Evolutionary conservation across 2,888 invertebrate species (phyloP), one percentile per base, ranked within the genome.

Genomic region (Quadriops clusia): DNA sequence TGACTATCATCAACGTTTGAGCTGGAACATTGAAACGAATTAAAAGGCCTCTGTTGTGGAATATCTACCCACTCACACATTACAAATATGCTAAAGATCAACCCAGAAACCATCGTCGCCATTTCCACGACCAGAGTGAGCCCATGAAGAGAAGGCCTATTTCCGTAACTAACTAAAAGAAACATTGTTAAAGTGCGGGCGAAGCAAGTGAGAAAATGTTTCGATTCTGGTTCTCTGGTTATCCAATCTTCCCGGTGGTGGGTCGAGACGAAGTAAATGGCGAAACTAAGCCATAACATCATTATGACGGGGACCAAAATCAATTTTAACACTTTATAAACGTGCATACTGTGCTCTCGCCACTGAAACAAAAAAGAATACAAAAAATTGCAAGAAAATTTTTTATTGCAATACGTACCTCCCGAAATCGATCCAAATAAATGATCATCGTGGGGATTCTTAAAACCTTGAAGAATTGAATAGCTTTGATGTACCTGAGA

Each of bases 401-500:
- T 16, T 15, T 15, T 13, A 16, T 15, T 9, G 4, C n/a, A 23
- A 17, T 24, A 41, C 53, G 46, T 30, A 60, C 60, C 13, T 52
- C 44, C 32, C 50, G 44, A 24, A 58, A 38, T 28, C 47, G 42
- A 17, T 48, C 42, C 5, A 46, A 43, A 30, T 55, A 58, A 28
- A 37, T 18, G 3, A 56, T 22, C 5, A 59, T 32, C 12, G 50
- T 54, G 21, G 47, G 44, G 3, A 60, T 34, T 29, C 58, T 40
- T 10, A 58, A 24, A 34, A 61, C 42, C 28, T 55, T 58, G 11
- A 57, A n/a, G 14, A 51, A 37, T 17, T 54, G 53, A 3, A 51
- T 34, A 3, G 41, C 16, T 11, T 47, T 39, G 18, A 45, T 41
- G 10, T 44, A 51, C 51, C 53, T 49, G 13, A 34, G 2, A 15